phyloP scores from a whole-genome alignment of 2,113 vertebrate species.

The pig (Sus scrofa) region T2T-Sscrofa CM000820.6:26114501-26115000 shows the following conservation, averaged over 20 bases:
- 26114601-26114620: not conserved
- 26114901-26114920: too few relatives aligned
- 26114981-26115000: not conserved
- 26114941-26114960: not conserved
- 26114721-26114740: too few relatives aligned
- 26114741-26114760: too few relatives aligned
- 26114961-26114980: not conserved
- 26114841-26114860: too few relatives aligned
- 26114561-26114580: conserved; percentile 13
- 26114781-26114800: too few relatives aligned
- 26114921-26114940: not conserved
- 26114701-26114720: too few relatives aligned
- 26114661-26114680: not conserved
- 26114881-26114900: too few relatives aligned
- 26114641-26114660: not conserved
- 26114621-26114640: not conserved
- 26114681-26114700: too few relatives aligned
- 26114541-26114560: not conserved
- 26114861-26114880: not conserved
- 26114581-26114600: not conserved
- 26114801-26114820: too few relatives aligned
- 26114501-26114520: not conserved
- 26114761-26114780: too few relatives aligned
- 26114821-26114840: too few relatives aligned
- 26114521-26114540: not conserved